Conservation (phyloP, 2,888 invertebrate genomes). For the Xanthorhoe spadicearia region DNA sequence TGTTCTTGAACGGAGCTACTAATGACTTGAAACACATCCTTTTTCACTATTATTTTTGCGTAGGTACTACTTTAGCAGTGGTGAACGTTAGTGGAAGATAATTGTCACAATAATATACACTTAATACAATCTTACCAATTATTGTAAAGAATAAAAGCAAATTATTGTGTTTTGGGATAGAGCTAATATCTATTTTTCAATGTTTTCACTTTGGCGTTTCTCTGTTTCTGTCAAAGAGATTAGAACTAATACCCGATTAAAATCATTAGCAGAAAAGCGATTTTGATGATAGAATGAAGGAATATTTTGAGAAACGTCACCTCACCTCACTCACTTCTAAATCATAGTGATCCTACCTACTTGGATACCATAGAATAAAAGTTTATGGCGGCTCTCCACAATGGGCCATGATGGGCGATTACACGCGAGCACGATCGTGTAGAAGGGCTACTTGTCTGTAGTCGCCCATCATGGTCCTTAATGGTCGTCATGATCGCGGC, state of each 20-base stretch:
- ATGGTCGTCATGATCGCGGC: too few species aligned
- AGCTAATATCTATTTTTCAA: not conserved
- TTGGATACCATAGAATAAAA: too few species aligned
- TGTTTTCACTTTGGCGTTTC: slow-evolving; percentile 14
- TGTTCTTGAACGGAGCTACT: slow-evolving; percentile 4
- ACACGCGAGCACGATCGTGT: too few species aligned
- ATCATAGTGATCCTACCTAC: too few species aligned
- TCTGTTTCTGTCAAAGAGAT: not conserved
- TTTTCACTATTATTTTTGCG: not conserved
- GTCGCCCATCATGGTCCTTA: too few species aligned
- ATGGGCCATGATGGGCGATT: too few species aligned
- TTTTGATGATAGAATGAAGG: not conserved
- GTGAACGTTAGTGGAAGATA: not conserved
- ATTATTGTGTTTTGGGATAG: not conserved
- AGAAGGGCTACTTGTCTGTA: too few species aligned
- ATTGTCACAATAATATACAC: not conserved
- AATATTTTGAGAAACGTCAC: not conserved
- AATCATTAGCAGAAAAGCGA: not conserved
- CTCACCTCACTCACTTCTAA: too few species aligned
- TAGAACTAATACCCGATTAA: too few species aligned
- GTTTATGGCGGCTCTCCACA: too few species aligned
- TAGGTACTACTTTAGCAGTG: not conserved
- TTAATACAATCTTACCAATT: slow-evolving; percentile 5
- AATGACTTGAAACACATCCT: not conserved
- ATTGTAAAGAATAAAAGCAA: not conserved